phyloP scores from a whole-genome alignment of 2,888 invertebrate genomes.

The Escarpia spicata region DNA sequence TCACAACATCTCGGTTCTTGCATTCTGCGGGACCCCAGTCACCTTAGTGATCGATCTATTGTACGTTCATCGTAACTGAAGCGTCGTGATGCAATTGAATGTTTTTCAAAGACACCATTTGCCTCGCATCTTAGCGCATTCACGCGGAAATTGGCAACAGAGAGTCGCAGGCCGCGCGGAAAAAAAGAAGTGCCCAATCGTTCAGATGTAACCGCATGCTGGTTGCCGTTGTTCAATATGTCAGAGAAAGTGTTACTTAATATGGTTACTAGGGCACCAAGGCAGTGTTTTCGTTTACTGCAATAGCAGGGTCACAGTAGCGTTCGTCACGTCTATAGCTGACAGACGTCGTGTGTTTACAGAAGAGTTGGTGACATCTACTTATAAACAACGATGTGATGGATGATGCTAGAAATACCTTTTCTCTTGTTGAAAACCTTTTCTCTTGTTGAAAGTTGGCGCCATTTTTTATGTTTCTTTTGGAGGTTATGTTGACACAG shows the following conservation, averaged over 20 bases:
- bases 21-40: background rate
- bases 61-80: background rate
- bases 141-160: background rate
- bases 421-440: background rate
- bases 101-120: background rate
- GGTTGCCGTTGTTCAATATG: background rate
- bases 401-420: background rate
- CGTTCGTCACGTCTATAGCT: background rate
- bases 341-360: background rate
- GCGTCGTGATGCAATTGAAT: slow-evolving; percentile 4
- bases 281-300: background rate
- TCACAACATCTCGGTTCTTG: background rate
- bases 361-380: background rate
- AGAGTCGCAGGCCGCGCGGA: background rate
- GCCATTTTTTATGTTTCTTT: background rate
- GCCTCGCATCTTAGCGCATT: background rate
- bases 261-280: background rate
- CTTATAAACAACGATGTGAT: background rate
- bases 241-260: background rate
- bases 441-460: background rate
- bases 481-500: background rate
- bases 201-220: slow-evolving; percentile 13
- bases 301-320: background rate
- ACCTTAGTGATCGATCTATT: background rate
- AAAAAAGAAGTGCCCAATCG: background rate